phyloP scores from a whole-genome alignment of 2,888 invertebrate species.

The Aromia moschata region DNA sequence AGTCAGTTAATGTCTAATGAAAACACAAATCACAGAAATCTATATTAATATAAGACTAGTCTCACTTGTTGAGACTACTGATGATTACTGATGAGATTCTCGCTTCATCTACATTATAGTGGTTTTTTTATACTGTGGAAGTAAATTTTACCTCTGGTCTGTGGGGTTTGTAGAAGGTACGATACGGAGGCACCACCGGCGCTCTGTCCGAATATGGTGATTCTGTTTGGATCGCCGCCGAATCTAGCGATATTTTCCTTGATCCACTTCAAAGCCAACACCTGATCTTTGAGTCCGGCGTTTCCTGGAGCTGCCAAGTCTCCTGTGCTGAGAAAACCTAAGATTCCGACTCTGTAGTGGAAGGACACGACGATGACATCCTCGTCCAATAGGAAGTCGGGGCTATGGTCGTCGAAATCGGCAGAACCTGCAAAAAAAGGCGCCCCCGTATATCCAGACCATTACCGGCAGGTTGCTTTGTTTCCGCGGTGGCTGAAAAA shows the following conservation, averaged over 20 bases:
- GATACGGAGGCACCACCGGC: conserved; percentile 27
- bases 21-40: too few species aligned
- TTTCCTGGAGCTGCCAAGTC: conserved; percentile 41
- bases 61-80: too few species aligned
- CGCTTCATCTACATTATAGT: too few species aligned
- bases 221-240: conserved; percentile 29
- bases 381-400: background rate
- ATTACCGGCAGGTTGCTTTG: background rate
- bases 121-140: too few species aligned
- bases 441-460: background rate
- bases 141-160: background rate
- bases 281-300: conserved; percentile 42
- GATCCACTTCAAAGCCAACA: conserved; percentile 37
- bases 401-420: background rate
- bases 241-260: conserved; percentile 29
- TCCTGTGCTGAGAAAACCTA: conserved; percentile 40
- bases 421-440: background rate
- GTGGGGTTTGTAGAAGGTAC: conserved; percentile 1
- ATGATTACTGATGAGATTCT: too few species aligned
- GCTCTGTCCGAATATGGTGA: conserved; percentile 29
- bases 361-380: background rate
- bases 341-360: background rate
- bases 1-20: too few species aligned
- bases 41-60: too few species aligned
- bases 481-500: background rate